Base-by-base conservation (phyloP, 35 echinoderm and acorn worm genomes). In the Ophiothrix spiculata region DNA sequence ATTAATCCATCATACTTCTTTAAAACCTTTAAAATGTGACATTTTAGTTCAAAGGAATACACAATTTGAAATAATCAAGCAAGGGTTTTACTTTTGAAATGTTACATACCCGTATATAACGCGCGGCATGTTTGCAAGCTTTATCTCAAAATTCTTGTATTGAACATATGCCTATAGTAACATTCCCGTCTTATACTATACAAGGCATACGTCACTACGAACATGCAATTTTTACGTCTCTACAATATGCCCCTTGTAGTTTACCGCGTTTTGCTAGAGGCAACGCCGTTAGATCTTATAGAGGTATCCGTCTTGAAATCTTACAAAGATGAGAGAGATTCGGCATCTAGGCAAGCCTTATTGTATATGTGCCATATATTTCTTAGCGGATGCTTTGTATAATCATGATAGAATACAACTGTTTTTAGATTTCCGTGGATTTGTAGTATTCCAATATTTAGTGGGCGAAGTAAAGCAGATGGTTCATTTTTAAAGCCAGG, bases 341-440 rank as follows among this genome's bases (percentile, higher is more conserved):
- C 60, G n/a, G n/a, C n/a, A n/a, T n/a, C n/a, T n/a, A n/a, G 60
- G 4, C 23, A 12, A 12, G 60, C 60, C 60, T 69, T 25, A 69
- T 69, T 69, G 6, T 69, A 28, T n/a, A n/a, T n/a, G n/a, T n/a
- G n/a, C n/a, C n/a, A 69, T 28, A 69, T n/a, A 69, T 28, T 69
- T 49, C 29, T 69, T 15, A 25, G 60, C 60, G 60, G 42, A 28
- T 69, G 25, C 16, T 28, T 69, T 69, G 17, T 69, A 69, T 69
- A 69, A 69, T 69, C 60, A 69, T 69, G 60, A n/a, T 69, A 28
- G 29, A 69, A 69, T 69, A 69, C n/a, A 69, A 69, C 60, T 69
- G 60, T 69, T 69, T 69, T 28, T 69, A 69, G 17, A 28, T 69
- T 69, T 69, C 60, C 60, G 60, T 69, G 23, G 17, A 28, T 28